Conservation (phyloP, 2,888 invertebrate genomes). For the Sphaerophoria taeniata region DNA sequence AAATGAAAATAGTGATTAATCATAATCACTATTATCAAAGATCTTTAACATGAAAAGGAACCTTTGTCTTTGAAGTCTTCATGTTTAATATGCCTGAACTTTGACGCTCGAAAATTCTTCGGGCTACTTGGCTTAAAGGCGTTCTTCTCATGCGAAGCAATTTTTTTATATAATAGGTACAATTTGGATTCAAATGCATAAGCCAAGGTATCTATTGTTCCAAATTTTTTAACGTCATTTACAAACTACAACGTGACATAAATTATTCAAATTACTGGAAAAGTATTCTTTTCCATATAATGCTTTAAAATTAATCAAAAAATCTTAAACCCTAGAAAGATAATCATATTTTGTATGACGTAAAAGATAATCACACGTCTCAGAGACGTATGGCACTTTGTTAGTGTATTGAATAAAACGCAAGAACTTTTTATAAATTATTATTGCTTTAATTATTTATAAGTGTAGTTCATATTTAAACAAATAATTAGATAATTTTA, state of each 20-base stretch:
- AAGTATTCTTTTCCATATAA: neutral
- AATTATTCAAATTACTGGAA: neutral
- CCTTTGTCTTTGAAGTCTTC: neutral
- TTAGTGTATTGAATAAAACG: too few species aligned
- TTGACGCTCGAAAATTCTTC: neutral
- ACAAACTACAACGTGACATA: neutral
- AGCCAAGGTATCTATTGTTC: neutral
- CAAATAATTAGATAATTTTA: too few species aligned
- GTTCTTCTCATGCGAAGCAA: neutral
- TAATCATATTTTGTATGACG: too few species aligned
- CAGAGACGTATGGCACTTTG: too few species aligned
- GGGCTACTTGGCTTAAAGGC: constrained; percentile 2
- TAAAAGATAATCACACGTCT: too few species aligned
- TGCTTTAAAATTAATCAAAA: too few species aligned
- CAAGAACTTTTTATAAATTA: too few species aligned
- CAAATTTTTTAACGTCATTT: constrained; percentile 1
- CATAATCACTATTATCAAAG: neutral
- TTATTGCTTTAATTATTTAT: too few species aligned
- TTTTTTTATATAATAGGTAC: neutral
- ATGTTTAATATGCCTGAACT: neutral
- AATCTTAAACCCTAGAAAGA: too few species aligned
- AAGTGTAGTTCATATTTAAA: too few species aligned
- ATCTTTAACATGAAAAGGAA: neutral
- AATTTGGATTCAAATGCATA: neutral
- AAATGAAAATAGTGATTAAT: neutral